Conservation (phyloP, 2,113 vertebrate genomes). For the Uropsilus gracilis region DNA sequence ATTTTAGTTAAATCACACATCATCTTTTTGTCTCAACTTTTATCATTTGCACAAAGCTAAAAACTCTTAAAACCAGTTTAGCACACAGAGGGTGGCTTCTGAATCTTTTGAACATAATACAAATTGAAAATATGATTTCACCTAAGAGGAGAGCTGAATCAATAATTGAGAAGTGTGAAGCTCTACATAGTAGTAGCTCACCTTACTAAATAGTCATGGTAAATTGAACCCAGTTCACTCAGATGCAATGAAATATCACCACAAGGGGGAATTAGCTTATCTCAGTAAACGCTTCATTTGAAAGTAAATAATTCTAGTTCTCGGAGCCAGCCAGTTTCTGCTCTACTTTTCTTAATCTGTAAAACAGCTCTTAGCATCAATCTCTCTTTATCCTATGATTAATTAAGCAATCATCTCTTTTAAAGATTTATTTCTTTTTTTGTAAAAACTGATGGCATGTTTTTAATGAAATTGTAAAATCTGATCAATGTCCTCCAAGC, state of each 20-base stretch:
- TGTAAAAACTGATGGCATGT: constrained; percentile 76
- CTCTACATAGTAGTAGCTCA: background rate
- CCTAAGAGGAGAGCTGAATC: background rate
- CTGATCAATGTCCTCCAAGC: constrained; percentile 79
- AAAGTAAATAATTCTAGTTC: constrained; percentile 57
- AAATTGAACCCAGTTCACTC: constrained; percentile 33
- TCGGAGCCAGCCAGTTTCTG: constrained; percentile 30
- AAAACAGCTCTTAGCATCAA: constrained; percentile 69
- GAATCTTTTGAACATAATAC: background rate
- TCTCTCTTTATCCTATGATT: constrained; percentile 80
- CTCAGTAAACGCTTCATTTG: constrained; percentile 48
- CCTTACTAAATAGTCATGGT: background rate
- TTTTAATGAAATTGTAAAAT: constrained; percentile 82
- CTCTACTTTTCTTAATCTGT: constrained; percentile 76
- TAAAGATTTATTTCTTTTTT: constrained; percentile 84
- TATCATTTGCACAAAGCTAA: background rate
- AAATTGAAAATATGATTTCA: constrained; percentile 47
- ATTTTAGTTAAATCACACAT: background rate
- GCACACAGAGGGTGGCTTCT: background rate
- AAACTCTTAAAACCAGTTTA: background rate
- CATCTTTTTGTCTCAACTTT: background rate
- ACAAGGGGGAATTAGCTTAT: constrained; percentile 47
- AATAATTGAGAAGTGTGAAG: background rate
- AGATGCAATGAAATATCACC: background rate
- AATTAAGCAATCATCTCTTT: constrained; percentile 81